These are phyloP conservation scores for Scomber japonicus DNA, from an alignment of 2,113 vertebrate genomes.

Conservation along the genomic window DNA sequence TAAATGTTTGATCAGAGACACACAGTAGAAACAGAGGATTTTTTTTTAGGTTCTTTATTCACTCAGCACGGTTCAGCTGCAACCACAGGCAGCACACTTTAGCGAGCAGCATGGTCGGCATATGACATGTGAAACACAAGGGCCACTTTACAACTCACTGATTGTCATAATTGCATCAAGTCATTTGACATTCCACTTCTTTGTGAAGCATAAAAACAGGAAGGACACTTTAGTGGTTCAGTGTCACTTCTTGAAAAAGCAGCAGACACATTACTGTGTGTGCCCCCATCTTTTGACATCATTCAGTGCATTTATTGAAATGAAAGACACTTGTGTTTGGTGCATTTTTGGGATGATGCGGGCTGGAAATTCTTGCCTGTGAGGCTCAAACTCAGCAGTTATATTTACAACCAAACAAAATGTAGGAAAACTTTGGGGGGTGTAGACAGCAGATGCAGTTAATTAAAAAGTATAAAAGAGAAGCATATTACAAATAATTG, in stretches of 20 bases:
- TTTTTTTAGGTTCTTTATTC: constrained; percentile 75
- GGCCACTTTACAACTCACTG: constrained; percentile 34
- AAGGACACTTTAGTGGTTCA: constrained; percentile 22
- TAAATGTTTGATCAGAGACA: constrained; percentile 35
- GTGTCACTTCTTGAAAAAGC: constrained; percentile 17
- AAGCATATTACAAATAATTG: constrained; percentile 62
- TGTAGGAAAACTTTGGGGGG: constrained; percentile 8
- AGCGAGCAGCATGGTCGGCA: constrained; percentile 63
- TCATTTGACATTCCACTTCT: constrained; percentile 32
- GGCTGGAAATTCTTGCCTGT: constrained; percentile 6
- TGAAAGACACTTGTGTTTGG: constrained; percentile 54
- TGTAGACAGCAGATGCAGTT: constrained; percentile 16
- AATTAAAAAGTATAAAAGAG: constrained; percentile 49
- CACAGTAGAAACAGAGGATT: neutral
- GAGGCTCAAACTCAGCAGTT: constrained; percentile 31
- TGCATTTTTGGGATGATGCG: constrained; percentile 17
- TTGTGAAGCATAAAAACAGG: constrained; percentile 25
- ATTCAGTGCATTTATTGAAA: constrained; percentile 76
- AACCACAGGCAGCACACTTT: constrained; percentile 15
- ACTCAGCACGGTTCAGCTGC: constrained; percentile 50
- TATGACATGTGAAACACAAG: constrained; percentile 40
- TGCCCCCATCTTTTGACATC: neutral
- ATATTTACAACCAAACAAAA: constrained; percentile 49
- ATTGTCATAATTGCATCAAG: constrained; percentile 30
- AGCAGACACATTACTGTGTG: neutral